Evolutionary conservation across 2,888 invertebrate genomes (phyloP), one percentile per base, ranked within the genome.

Genomic region (Strigamia crassipes): DNA sequence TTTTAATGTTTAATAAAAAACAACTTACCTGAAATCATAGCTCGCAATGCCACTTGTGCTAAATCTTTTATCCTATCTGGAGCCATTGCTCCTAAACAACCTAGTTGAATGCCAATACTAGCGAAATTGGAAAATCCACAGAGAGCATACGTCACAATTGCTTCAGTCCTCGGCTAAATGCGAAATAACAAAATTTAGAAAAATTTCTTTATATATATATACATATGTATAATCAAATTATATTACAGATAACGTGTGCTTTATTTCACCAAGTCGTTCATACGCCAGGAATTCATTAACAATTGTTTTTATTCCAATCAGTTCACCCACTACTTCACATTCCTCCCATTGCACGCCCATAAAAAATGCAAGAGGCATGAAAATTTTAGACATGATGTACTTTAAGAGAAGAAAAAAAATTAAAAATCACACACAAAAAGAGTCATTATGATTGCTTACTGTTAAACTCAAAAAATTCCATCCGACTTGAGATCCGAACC

Each of bases 221-320:
- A 41, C n/a, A n/a, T n/a, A n/a, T n/a, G n/a, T n/a, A n/a, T n/a
- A n/a, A 79, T 18, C 9, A 23, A 6, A 21, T 61, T 61, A 18
- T 87, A 89, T 89, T 87, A 92, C 92, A 82, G 91, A 91, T 13
- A 94, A 86, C 61, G 89, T 83, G 0, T 86, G 85, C 83, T 91
- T 91, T 88, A 92, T 91, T 83, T 90, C 89, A 0, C 93, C 92
- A 87, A 97, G 90, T 79, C 92, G 90, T 86, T 93, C 90, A 87
- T 96, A 97, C 0, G 97, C 97, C 0, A 96, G 93, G 87, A 97
- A 97, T 87, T 97, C 97, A 86, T 97, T 97, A n/a, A 96, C 91
- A 23, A 96, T 92, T 0, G 94, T 94, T 89, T 98, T 98, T 18
- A 96, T 88, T 0, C 97, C 97, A 78, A 98, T 93, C 9, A 98